Evolutionary conservation across 1,140 invertebrate genomes (phyloP), one percentile per base, ranked within the genome.

Genomic region (Elysia chlorotica): DNA sequence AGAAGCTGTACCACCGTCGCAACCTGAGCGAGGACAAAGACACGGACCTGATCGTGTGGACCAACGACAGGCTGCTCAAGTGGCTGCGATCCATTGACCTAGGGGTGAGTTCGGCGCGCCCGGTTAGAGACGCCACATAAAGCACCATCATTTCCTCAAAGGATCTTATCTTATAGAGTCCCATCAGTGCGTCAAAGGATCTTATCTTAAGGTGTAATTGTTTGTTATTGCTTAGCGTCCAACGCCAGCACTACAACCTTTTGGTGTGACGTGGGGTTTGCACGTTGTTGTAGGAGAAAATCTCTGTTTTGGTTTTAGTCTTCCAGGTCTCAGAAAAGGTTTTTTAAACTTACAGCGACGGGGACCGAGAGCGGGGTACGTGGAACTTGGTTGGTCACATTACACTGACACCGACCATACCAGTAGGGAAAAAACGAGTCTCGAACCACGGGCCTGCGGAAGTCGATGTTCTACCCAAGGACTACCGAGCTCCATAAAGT

Each of bases 81-180:
- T 98, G 95, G 96, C 93, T 95, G 28, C 91, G 93, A 79, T 94
- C 93, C 85, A 96, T 98, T 83, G 95, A 98, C 88, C 90, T 98
- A 78, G 92, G 92, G 59, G 86, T 87, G 75, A 74, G 69, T 67
- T 69, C n/a, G n/a, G n/a, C n/a, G n/a, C n/a, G n/a, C n/a, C n/a
- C n/a, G n/a, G n/a, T n/a, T n/a, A n/a, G 35, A 28, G 25, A 53
- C 38, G 2, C 3, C 33, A 74, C 2, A 14, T 21, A 21, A 63
- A 28, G 35, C 35, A 21, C 28, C 6, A 19, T 10, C 28, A 6
- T 59, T 59, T 59, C 6, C 6, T 6, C 10, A 59, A 59, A 59
- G 6, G 14, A 59, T 59, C 10, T 17, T 59, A 14, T 59, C 6
- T 59, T 19, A 59, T 17, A 25, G 6, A 17, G 14, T 17, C 6